Evolutionary conservation across 1,140 invertebrate genomes (phyloP), one percentile per base, ranked within the genome.

Genomic region (Cherax destructor): DNA sequence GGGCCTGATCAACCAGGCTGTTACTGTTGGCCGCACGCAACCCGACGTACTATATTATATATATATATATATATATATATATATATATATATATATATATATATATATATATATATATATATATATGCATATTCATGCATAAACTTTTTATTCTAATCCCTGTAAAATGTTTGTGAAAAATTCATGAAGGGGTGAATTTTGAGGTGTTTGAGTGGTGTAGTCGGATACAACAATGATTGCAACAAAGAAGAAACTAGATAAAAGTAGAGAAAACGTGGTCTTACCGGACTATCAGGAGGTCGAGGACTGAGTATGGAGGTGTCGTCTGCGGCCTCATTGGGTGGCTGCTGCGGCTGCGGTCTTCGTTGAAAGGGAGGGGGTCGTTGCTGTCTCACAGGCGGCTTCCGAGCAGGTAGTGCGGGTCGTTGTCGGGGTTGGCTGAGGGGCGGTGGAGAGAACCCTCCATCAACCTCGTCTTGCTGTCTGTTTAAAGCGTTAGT

Each of bases 71-170:
- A 41, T 83, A 65, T 65, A 11, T 83, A 69, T 83, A 30, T 47
- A 65, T 83, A 59, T 83, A 59, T 83, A 59, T 61, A 24, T 61
- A 59, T 83, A 59, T 83, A 83, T 83, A 83, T 59, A 83, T 83
- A 59, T 83, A 83, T 59, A 59, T 83, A 83, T 83, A 59, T 24
- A 83, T 61, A 83, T 83, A 59, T 83, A 83, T 59, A 59, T 83
- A 18, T 2, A 41, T 2, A 41, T 41, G 2, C 30, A 2, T 2
- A 41, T 41, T 0, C 30, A 41, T 2, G 2, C 61, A 59, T 83
- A 59, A 18, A 81, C 59, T 24, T 81, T 81, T 59, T 16, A 5
- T 18, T 81, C 6, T 81, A 81, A 18, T 41, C 30, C 30, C 30
- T 41, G 30, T 41, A 41, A 41, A 41, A 41, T 78, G 4, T 78